A percentile compares a stretch with the other conserved stretches of the same genome.
Evolutionary conservation across 2,797 vertebrate species (phyloP).

Genomic region (Gymnoscopelus braueri): DNA sequence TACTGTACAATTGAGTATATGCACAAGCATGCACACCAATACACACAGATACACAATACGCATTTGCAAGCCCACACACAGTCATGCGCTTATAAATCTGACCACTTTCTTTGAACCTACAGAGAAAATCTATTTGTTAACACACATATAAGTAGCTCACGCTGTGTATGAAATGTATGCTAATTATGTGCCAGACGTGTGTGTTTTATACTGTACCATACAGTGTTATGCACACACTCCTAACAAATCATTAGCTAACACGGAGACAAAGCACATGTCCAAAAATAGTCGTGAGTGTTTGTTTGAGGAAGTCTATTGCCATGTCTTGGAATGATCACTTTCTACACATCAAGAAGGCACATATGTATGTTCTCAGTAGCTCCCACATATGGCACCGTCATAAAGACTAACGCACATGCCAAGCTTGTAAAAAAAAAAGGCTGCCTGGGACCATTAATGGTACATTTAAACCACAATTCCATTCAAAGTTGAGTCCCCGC

Average conservation of each 20-base stretch:
- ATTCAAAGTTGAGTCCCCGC: slow-evolving; percentile 12
- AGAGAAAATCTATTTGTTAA: slow-evolving; percentile 41
- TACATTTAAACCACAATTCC: slow-evolving; percentile 20
- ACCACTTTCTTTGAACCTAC: slow-evolving; percentile 30
- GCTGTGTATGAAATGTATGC: slow-evolving; percentile 38
- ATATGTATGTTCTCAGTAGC: slow-evolving; percentile 20
- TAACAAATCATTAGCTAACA: no score
- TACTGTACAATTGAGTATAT: not conserved
- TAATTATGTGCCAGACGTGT: slow-evolving; percentile 22
- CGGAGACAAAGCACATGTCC: slow-evolving; percentile 10
- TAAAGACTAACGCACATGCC: slow-evolving; percentile 41
- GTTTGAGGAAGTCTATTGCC: not conserved
- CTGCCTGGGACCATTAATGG: slow-evolving; percentile 26
- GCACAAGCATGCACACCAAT: slow-evolving; percentile 3
- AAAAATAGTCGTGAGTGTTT: slow-evolving; percentile 26
- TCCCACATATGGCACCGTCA: slow-evolving; percentile 55
- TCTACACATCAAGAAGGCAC: slow-evolving; percentile 30
- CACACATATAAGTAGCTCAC: not conserved
- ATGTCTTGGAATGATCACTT: slow-evolving; percentile 43
- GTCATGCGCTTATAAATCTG: slow-evolving; percentile 20
- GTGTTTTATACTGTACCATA: slow-evolving; percentile 16
- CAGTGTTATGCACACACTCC: no score
- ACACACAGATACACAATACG: not conserved
- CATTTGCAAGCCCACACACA: not conserved
- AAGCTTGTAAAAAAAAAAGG: slow-evolving; percentile 25